Conservation (phyloP, 2,888 invertebrate species). For the Megaustenia siamemsis region DNA sequence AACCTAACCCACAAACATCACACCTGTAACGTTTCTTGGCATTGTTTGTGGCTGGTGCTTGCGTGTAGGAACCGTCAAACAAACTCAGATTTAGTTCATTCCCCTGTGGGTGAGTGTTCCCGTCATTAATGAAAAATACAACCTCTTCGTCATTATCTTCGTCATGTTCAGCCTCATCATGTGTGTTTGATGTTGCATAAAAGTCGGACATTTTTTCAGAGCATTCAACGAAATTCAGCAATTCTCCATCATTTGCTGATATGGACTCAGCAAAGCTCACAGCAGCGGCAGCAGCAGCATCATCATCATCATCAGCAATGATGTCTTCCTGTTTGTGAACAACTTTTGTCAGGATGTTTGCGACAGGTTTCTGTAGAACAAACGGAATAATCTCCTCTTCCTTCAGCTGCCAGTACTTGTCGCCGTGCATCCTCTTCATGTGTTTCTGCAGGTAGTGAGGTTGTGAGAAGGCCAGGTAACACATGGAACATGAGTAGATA, state of each 20-base stretch:
- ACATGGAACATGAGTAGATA: slow-evolving; percentile 16
- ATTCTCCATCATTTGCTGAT: background rate
- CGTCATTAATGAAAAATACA: background rate
- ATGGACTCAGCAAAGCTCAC: background rate
- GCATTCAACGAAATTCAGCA: background rate
- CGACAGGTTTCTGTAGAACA: background rate
- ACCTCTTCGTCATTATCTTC: background rate
- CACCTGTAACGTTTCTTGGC: slow-evolving; percentile 18
- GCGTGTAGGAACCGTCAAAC: background rate
- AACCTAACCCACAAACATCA: slow-evolving; percentile 42
- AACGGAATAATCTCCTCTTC: slow-evolving; percentile 1
- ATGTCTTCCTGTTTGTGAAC: background rate
- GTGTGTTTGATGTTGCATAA: background rate
- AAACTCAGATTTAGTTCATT: background rate
- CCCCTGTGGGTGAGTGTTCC: background rate
- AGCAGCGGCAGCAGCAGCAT: background rate
- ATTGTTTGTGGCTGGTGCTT: no score
- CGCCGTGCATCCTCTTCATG: slow-evolving; percentile 27
- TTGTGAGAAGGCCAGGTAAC: slow-evolving; percentile 19
- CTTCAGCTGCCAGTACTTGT: slow-evolving; percentile 29
- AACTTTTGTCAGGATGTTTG: background rate
- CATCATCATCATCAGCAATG: background rate
- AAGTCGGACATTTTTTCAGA: background rate
- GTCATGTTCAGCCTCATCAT: background rate
- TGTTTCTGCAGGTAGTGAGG: background rate